phyloP scores from a whole-genome alignment of 2,797 vertebrate genomes.

The Protosalanx chinensis region DNA sequence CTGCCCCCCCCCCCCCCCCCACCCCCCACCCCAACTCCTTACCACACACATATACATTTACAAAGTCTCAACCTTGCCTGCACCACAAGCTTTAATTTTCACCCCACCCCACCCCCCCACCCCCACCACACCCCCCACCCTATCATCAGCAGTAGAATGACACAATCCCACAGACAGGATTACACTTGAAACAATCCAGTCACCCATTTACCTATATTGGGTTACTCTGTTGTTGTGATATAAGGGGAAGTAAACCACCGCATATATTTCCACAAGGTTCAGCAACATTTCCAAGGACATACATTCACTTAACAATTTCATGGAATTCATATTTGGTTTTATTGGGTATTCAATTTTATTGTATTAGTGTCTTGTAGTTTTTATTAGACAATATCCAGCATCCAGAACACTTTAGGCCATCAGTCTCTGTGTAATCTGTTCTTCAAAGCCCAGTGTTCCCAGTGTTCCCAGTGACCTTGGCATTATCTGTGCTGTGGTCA shows the following conservation, averaged over 20 bases:
- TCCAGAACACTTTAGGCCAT: no score
- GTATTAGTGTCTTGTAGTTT: no score
- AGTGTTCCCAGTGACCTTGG: constrained; percentile 44
- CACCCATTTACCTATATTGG: not conserved
- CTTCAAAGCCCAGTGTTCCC: constrained; percentile 6
- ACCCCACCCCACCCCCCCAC: no score
- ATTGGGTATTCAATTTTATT: no score
- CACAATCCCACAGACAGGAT: not conserved
- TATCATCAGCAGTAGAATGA: not conserved
- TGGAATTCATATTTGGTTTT: constrained; percentile 13
- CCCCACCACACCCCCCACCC: no score
- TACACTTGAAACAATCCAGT: not conserved
- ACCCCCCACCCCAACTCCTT: not conserved
- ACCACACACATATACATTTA: not conserved
- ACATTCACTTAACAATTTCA: not conserved
- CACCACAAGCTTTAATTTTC: not conserved
- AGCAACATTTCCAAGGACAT: no score
- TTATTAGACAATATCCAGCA: no score
- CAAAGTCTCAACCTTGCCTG: not conserved
- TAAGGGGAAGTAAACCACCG: not conserved
- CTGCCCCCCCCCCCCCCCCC: not conserved
- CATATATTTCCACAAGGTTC: not conserved
- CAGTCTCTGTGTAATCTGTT: no score
- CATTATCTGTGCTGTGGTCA: no score
- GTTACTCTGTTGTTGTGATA: not conserved